Percentiles rank a stretch among this genome's conserved stretches.
Conservation (phyloP, 1,140 invertebrate genomes). For the Maconellicoccus hirsutus region DNA sequence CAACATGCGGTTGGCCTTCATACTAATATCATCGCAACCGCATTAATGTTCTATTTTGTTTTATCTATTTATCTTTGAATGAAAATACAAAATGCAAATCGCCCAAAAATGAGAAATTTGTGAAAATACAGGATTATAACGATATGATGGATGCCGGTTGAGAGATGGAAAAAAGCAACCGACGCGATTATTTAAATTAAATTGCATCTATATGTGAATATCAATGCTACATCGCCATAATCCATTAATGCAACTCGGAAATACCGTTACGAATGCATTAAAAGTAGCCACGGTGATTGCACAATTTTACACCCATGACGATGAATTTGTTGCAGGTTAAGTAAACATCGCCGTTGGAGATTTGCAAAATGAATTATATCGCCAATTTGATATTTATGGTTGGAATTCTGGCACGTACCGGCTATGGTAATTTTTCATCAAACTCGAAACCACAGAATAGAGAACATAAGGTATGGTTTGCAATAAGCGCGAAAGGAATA, state of each 20-base stretch:
- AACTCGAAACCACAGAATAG: background rate
- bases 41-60: background rate
- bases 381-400: background rate
- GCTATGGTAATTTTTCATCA: background rate
- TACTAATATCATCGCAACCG: constrained; percentile 6
- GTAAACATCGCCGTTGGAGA: background rate
- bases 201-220: too few relatives aligned
- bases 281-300: background rate
- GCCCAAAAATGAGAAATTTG: too few relatives aligned
- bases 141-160: too few relatives aligned
- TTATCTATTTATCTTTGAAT: background rate
- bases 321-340: background rate
- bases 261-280: constrained; percentile 4
- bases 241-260: background rate
- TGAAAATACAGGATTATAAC: too few relatives aligned
- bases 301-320: background rate
- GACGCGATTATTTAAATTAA: too few relatives aligned
- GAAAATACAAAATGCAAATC: background rate
- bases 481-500: too few relatives aligned
- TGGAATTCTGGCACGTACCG: background rate
- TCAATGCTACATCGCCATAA: too few relatives aligned
- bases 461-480: background rate
- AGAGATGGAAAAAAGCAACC: too few relatives aligned
- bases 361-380: background rate
- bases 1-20: constrained; percentile 15